Percentiles rank a stretch among this genome's conserved stretches.
phyloP scores from a whole-genome alignment of 2,888 invertebrate genomes.

The Poecilus cupreus region DNA sequence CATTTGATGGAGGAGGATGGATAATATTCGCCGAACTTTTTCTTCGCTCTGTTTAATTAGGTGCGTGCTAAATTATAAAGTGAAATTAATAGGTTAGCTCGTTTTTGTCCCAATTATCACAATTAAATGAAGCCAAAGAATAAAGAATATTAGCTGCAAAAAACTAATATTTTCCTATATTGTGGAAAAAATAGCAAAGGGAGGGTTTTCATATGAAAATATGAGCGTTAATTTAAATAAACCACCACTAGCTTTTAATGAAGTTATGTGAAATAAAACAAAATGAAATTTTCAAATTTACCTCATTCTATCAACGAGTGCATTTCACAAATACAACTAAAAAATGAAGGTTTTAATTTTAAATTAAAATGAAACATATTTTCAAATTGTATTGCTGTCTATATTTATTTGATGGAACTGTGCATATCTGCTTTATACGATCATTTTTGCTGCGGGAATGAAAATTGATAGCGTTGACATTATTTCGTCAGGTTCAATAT shows the following conservation, averaged over 20 bases:
- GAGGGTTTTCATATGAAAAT: not conserved
- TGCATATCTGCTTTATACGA: not conserved
- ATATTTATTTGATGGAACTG: not conserved
- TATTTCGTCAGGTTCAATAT: conserved; percentile 1
- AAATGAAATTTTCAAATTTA: too few relatives aligned
- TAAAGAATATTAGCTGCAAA: not conserved
- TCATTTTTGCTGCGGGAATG: not conserved
- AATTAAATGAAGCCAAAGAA: not conserved
- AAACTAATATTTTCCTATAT: not conserved
- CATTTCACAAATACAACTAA: too few relatives aligned
- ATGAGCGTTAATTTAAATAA: not conserved
- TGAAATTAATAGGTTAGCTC: conserved; percentile 35
- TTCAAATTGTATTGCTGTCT: not conserved
- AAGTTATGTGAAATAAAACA: too few relatives aligned
- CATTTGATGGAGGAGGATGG: not conserved
- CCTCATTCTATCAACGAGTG: too few relatives aligned
- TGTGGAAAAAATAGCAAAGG: not conserved
- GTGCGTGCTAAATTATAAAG: conserved; percentile 31
- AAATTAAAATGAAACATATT: not conserved
- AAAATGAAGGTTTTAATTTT: too few relatives aligned
- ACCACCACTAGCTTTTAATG: not conserved
- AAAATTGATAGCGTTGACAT: not conserved
- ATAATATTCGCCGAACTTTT: conserved; percentile 35
- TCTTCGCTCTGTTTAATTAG: conserved; percentile 48
- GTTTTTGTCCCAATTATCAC: not conserved